Conservation (phyloP, 2,113 vertebrate genomes). For the Monopterus albus region DNA sequence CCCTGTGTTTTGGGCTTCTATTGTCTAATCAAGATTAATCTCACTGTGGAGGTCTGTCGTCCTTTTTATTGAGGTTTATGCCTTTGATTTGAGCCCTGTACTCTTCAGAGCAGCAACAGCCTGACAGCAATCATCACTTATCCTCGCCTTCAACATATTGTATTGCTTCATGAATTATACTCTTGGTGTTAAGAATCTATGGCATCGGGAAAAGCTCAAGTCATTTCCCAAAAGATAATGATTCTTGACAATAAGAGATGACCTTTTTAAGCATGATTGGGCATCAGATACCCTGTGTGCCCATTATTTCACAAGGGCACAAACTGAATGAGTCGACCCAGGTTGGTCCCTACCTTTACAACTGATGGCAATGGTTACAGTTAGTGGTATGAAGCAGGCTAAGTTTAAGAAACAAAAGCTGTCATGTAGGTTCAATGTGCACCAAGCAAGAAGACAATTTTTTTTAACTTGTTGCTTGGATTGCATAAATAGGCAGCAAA, state of each 20-base stretch:
- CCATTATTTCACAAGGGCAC: constrained; percentile 27
- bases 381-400: not conserved
- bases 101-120: constrained; percentile 43
- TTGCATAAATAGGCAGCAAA: too few species aligned
- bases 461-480: not conserved
- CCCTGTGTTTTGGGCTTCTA: constrained; percentile 36
- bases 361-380: not conserved
- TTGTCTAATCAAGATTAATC: constrained; percentile 67
- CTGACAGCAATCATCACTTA: constrained; percentile 60
- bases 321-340: constrained; percentile 34
- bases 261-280: constrained; percentile 44
- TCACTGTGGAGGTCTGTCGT: constrained; percentile 57
- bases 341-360: constrained; percentile 7
- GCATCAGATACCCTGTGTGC: constrained; percentile 22
- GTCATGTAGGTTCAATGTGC: not conserved
- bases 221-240: constrained; percentile 51
- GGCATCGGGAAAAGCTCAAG: constrained; percentile 41
- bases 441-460: not conserved
- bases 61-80: constrained; percentile 60
- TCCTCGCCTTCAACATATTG: constrained; percentile 64
- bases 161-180: constrained; percentile 53
- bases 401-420: not conserved
- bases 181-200: constrained; percentile 45
- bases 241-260: constrained; percentile 30
- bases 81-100: constrained; percentile 61